Conservation (phyloP, 2,888 invertebrate species). For the Lycophotia porphyrea region DNA sequence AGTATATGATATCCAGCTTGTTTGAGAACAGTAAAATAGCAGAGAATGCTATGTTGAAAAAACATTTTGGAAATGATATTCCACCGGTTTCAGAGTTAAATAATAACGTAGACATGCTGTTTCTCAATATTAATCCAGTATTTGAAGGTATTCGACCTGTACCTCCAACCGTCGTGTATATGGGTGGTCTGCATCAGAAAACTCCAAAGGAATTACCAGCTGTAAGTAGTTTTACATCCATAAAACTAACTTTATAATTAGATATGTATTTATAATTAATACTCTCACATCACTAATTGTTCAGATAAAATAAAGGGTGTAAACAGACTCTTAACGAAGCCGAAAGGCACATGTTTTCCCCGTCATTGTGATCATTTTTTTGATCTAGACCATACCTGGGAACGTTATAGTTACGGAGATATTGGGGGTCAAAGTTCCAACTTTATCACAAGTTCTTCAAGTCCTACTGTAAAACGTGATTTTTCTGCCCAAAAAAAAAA, state of each 20-base stretch:
- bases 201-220: conserved; percentile 77
- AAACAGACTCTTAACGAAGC: too few species aligned
- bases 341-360: too few species aligned
- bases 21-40: neutral
- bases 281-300: too few species aligned
- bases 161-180: conserved; percentile 69
- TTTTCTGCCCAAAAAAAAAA: too few species aligned
- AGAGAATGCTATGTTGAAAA: conserved; percentile 48
- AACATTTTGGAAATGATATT: conserved; percentile 68
- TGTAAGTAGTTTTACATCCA: conserved; percentile 66
- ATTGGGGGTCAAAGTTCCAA: too few species aligned
- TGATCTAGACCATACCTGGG: too few species aligned
- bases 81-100: conserved; percentile 63
- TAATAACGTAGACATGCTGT: conserved; percentile 77
- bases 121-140: conserved; percentile 73
- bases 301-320: too few species aligned
- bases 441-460: too few species aligned
- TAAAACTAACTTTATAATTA: neutral
- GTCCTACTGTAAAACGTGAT: too few species aligned
- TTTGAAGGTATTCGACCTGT: conserved; percentile 71
- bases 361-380: too few species aligned
- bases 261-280: too few species aligned
- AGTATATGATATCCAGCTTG: conserved; percentile 38
- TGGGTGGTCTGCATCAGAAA: conserved; percentile 79
- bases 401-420: too few species aligned